Conservation (phyloP, 2,797 vertebrate genomes). For the Pyrocephalus nanus region DNA sequence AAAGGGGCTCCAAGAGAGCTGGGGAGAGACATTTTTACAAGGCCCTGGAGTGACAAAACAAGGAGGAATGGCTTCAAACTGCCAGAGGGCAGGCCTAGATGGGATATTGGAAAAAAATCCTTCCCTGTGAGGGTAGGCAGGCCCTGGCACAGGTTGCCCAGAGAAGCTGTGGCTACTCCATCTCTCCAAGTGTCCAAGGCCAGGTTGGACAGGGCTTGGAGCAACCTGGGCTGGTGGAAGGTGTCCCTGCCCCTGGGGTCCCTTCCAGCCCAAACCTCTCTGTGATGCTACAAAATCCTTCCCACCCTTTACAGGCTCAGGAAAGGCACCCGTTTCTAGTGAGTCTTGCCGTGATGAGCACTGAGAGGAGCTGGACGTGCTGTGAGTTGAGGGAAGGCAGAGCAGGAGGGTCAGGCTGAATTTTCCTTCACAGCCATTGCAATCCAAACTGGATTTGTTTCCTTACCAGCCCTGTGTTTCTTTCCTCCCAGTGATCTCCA, state of each 20-base stretch:
- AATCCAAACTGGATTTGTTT: background rate
- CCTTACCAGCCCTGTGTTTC: conserved; percentile 11
- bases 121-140: fast-evolving
- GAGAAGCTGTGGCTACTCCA: background rate
- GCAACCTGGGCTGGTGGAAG: background rate
- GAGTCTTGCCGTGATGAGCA: background rate
- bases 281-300: background rate
- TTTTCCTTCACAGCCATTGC: background rate
- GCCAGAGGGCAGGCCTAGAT: too few species aligned
- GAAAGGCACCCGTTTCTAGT: background rate
- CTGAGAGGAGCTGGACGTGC: background rate
- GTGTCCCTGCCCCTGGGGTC: background rate
- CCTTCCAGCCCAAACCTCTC: background rate
- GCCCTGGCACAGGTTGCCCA: background rate
- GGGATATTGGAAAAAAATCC: background rate
- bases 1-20: background rate
- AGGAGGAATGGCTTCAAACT: background rate
- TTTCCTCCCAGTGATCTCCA: conserved; percentile 82
- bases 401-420: background rate
- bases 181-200: background rate
- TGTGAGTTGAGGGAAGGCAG: background rate
- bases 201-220: background rate
- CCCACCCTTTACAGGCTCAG: background rate
- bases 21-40: background rate
- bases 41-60: background rate